Base-by-base conservation (phyloP, 2,888 invertebrate genomes). In the Drosophila atripex region DNA sequence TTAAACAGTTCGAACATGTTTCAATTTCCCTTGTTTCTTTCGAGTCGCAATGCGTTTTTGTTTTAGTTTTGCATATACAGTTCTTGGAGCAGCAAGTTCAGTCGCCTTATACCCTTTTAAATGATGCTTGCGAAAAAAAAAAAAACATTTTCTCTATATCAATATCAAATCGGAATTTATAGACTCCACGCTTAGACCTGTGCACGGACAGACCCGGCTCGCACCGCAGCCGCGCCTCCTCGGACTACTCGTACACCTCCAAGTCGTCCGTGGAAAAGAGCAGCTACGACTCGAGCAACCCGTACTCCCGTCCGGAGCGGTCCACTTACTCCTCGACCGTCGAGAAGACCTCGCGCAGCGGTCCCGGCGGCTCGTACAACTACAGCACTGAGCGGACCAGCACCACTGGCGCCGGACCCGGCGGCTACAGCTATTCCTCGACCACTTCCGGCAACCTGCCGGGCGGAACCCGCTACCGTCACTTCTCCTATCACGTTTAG, bases 181-280 rank as follows among this genome's bases (percentile, higher is more conserved):
- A 97, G 97, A 96, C 95, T 93, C 96, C 97, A 89, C 95, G 97
- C 92, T 95, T 96, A 94, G 96, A 96, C 93, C 95, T 96, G 93
- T 95, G 96, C 92, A 94, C 95, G 92, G 96, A 96, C 91, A 94
- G 95, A 87, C 94, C 94, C 72, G 93, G 94, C 89, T 83, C 89
- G 63, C 92, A 93, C 89, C 93, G 93, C 86, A 93, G 94, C 65
- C 93, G 94, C 91, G 95, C 95, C 85, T 95, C 96, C 92, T 94
- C 96, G 93, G 95, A 96, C 93, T 97, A 96, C 93, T 96, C 96
- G 86, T 96, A 96, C 93, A 94, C 96, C 79, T 96, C 96, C 93
- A 93, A 93, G 91, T 94, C 95, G 91, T 91, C 91, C 80, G 93
- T 93, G 83, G 93, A 93, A 90, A 91, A 93, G 91, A 92, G 92